These are phyloP conservation scores for Okapia johnstoni DNA, from an alignment of 2,113 vertebrate genomes.

Conservation along the genomic window DNA sequence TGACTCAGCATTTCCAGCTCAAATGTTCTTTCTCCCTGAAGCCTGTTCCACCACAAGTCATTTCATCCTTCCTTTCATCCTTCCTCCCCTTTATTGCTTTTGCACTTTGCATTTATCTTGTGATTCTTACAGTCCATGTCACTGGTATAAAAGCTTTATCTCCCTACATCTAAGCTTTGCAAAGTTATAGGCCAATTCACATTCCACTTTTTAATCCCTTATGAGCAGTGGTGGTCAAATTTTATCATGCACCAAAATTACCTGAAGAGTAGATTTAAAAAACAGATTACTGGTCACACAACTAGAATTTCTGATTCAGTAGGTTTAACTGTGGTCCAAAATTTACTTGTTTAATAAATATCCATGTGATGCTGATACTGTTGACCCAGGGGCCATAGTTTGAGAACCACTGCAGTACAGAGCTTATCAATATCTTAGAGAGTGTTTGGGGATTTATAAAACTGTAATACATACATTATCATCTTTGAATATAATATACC, in stretches of 20 bases:
- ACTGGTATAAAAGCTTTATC: not conserved
- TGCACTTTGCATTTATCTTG: not conserved
- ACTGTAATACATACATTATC: not conserved
- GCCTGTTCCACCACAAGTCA: not conserved
- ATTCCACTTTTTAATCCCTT: not conserved
- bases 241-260: not conserved
- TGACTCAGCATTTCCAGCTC: conserved; percentile 19
- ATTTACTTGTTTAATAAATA: not conserved
- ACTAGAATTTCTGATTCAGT: not conserved
- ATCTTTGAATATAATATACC: not conserved
- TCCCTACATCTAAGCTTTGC: not conserved
- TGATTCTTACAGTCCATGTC: not conserved
- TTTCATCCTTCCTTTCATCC: not conserved
- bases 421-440: not conserved
- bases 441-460: not conserved
- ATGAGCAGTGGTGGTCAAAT: not conserved
- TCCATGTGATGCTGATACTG: not conserved
- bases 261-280: not conserved
- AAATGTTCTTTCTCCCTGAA: conserved; percentile 24
- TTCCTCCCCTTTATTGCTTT: not conserved
- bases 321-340: not conserved
- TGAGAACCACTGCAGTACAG: not conserved
- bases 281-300: not conserved
- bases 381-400: not conserved
- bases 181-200: not conserved